Evolutionary conservation across 1,140 invertebrate species (phyloP), one percentile per base, ranked within the genome.

Genomic region (Delia radicum): DNA sequence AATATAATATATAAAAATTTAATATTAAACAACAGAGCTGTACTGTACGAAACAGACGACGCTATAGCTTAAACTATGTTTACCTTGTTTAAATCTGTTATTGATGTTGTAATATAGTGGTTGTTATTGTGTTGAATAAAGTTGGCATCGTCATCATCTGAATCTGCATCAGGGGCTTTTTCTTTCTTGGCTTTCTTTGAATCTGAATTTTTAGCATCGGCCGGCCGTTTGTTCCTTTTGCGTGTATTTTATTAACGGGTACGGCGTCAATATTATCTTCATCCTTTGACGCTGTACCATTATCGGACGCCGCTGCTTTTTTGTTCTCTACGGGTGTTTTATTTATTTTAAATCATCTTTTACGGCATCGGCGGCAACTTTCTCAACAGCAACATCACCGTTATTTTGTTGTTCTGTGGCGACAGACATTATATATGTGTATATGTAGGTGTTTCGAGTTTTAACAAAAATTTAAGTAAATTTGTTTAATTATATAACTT

Each of bases 341-440:
- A n/a, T 69, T 62, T 81, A 80, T 80, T 85, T 85, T 78, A 85
- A 81, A 82, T 85, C 83, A 75, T 85, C 83, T 78, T 85, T 85
- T 27, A 75, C 77, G 37, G 74, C 77, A 76, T 81, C 80, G 74
- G 82, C 83, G 73, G 81, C 81, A 55, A 83, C 83, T 79, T 85
- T 85, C 80, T 85, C 83, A 48, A 85, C 82, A 76, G 83, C 83
- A 78, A 85, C 81, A 81, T 85, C 83, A 48, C 83, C 83, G 78
- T 85, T 85, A 78, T 85, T 85, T 83, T 85, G 81, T 83, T 85
- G 81, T 85, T 85, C 83, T 83, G 83, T 85, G 78, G 82, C 83
- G 77, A 83, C 83, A 80, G 83, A 85, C 83, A 85, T 85, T 81
- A 74, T 84, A 75, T 78, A 78, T 79, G 31, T 77, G 69, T 76